Evolutionary conservation across 1,140 invertebrate genomes (phyloP), one percentile per base, ranked within the genome.

Genomic region (Bombus confusus): DNA sequence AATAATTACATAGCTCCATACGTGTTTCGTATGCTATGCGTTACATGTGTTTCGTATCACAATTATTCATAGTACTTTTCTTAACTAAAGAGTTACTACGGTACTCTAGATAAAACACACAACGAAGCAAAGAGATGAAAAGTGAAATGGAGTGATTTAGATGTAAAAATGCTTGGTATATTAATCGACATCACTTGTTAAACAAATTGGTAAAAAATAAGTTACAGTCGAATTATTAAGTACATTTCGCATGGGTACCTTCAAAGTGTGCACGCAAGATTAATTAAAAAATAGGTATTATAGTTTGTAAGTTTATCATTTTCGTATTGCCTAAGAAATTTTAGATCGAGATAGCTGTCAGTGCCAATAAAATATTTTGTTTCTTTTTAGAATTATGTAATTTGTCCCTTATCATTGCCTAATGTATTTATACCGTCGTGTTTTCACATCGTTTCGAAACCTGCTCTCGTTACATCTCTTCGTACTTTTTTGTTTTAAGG

Each of bases 121-220:
- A 82, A 83, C 69, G 86, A 88, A 90, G 37, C 85, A 83, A 83
- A 80, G 37, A 80, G 41, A 89, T 68, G 80, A 80, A 71, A 64
- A 89, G 52, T 85, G 59, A 80, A 86, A 47, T 71, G 74, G 86
- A 71, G 80, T 41, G 62, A 81, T 87, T 87, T 25, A 68, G 39
- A 52, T 87, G 69, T 91, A 89, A 80, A 90, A 91, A 90, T 90
- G 90, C 83, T 88, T 59, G 74, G 75, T 88, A 82, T 75, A 64
- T 86, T 41, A 76, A 83, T 86, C 68, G 43, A 83, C 71, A 86
- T 87, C 66, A 59, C 68, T 87, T 39, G 66, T 87, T 90, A 75
- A 87, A 64, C 78, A 62, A 47, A 82, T 71, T 52, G 52, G 83
- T 76, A 59, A 74, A 81, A 83, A 84, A 85, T 52, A 82, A 85